Evolutionary conservation across 2,113 vertebrate species (phyloP).

Genomic region (Rhynchopsitta pachyrhyncha): DNA sequence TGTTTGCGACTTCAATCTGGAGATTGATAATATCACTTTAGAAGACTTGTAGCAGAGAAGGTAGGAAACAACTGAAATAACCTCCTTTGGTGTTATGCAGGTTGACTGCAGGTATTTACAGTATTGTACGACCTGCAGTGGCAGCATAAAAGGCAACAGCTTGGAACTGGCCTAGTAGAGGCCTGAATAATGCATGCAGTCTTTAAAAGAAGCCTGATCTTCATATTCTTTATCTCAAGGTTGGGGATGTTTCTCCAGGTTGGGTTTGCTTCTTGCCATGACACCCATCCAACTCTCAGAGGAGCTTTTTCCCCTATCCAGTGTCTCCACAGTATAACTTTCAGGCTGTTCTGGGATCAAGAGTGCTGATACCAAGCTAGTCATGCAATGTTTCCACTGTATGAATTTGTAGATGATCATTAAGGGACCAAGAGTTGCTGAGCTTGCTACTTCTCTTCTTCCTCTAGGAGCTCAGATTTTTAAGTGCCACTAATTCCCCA

Average conservation of each 20-base stretch:
- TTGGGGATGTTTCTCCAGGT: not conserved
- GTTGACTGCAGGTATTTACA: not conserved
- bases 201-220: not conserved
- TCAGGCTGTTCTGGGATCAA: not conserved
- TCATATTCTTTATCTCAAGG: not conserved
- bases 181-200: not conserved
- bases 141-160: not conserved
- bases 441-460: not conserved
- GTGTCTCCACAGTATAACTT: not conserved
- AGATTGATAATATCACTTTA: not conserved
- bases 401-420: not conserved
- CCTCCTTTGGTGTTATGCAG: not conserved
- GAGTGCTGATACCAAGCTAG: not conserved
- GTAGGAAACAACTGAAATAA: not conserved
- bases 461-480: not conserved
- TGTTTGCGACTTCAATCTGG: not conserved
- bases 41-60: not conserved
- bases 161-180: not conserved
- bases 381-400: not conserved
- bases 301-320: not conserved
- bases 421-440: not conserved
- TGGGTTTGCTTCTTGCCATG: not conserved
- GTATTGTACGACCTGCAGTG: not conserved
- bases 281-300: not conserved
- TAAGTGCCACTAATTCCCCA: not conserved